A percentile compares a stretch with the other conserved stretches of the same genome.
Conservation (phyloP, 1,140 invertebrate genomes). For the Phortica variegata region DNA sequence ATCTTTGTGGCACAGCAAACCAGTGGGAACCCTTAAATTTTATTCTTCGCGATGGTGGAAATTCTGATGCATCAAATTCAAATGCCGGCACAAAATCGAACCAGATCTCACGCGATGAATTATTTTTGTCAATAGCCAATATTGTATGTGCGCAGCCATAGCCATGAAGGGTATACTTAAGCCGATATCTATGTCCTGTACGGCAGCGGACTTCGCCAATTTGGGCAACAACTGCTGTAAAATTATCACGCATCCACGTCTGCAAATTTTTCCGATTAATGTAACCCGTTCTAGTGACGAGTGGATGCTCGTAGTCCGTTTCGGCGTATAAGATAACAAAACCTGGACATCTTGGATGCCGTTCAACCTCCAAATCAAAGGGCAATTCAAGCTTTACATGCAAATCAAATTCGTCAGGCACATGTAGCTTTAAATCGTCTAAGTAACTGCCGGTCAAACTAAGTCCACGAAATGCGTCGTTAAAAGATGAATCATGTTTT, state of each 20-base stretch:
- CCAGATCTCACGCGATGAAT: slow-evolving; percentile 12
- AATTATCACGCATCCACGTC: slow-evolving; percentile 20
- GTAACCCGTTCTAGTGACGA: slow-evolving; percentile 2
- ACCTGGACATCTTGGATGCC: not conserved
- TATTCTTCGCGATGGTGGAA: slow-evolving; percentile 2
- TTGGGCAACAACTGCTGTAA: slow-evolving; percentile 12
- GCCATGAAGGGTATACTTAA: slow-evolving; percentile 16
- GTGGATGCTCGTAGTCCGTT: not conserved
- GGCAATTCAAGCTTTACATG: slow-evolving; percentile 8
- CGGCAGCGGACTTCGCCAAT: slow-evolving; percentile 13
- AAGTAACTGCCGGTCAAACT: slow-evolving; percentile 23
- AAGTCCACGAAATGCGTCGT: slow-evolving; percentile 15
- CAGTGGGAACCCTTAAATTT: slow-evolving; percentile 5
- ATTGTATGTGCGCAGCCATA: slow-evolving; percentile 26
- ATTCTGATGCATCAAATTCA: slow-evolving; percentile 13
- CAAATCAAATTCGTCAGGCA: slow-evolving; percentile 35
- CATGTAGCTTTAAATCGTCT: slow-evolving; percentile 10
- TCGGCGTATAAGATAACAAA: slow-evolving; percentile 10
- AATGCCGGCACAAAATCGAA: slow-evolving; percentile 38
- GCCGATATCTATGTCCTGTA: slow-evolving; percentile 1
- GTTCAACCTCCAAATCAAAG: slow-evolving; percentile 5
- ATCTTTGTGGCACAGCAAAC: slow-evolving; percentile 26
- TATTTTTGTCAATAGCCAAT: slow-evolving; percentile 8
- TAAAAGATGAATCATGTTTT: slow-evolving; percentile 15
- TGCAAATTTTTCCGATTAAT: slow-evolving; percentile 20